Percentiles rank a stretch among this genome's conserved stretches.
Conservation (phyloP, 2,888 invertebrate genomes). For the Antheraea assamensis region DNA sequence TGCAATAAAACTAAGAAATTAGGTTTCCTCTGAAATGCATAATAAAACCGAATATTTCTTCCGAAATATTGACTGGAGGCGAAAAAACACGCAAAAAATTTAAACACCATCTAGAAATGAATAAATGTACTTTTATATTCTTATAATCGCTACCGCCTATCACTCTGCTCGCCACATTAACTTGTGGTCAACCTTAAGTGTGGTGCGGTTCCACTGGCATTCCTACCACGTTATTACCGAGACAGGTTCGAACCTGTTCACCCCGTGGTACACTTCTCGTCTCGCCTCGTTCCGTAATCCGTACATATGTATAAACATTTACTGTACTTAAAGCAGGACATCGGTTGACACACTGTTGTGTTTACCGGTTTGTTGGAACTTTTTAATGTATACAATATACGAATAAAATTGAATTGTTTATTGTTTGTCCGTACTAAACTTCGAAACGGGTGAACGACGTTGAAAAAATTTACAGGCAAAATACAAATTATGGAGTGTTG, state of each 20-base stretch:
- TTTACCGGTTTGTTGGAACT: constrained; percentile 3
- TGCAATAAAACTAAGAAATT: too few species aligned
- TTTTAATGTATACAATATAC: background rate
- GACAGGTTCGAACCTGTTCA: constrained; percentile 37
- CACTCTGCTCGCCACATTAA: constrained; percentile 24
- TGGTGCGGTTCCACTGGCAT: constrained; percentile 32
- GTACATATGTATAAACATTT: background rate
- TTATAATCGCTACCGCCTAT: background rate
- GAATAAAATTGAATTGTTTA: too few species aligned
- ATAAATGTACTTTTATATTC: background rate
- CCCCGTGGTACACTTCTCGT: constrained; percentile 33
- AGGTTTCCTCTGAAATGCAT: too few species aligned
- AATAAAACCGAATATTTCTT: too few species aligned
- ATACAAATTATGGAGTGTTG: too few species aligned
- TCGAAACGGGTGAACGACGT: too few species aligned
- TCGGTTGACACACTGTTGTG: constrained; percentile 3
- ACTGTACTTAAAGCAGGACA: constrained; percentile 6
- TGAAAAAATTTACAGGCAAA: too few species aligned
- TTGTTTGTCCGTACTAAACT: too few species aligned
- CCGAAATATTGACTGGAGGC: too few species aligned
- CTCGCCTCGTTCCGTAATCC: constrained; percentile 16
- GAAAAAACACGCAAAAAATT: too few species aligned
- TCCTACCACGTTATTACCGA: constrained; percentile 37
- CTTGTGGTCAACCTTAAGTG: constrained; percentile 27
- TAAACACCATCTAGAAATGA: too few species aligned